Percentiles rank a stretch among this genome's conserved stretches.
phyloP scores from a whole-genome alignment of 2,888 invertebrate genomes.

The Amphipoea oculea region DNA sequence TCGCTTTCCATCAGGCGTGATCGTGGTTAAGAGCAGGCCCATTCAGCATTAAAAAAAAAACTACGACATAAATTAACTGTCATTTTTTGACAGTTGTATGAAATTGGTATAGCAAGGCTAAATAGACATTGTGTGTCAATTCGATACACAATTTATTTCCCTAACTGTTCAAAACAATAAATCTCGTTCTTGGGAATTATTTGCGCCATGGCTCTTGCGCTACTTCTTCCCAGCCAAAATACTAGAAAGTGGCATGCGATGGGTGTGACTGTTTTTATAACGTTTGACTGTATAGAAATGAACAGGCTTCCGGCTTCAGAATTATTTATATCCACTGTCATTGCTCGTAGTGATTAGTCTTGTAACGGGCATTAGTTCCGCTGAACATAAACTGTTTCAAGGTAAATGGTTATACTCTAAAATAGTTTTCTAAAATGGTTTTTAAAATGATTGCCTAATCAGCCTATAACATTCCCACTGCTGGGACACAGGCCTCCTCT shows the following conservation, averaged over 20 bases:
- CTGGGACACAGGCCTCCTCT: no score
- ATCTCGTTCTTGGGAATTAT: neutral
- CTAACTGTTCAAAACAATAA: neutral
- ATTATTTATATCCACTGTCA: neutral
- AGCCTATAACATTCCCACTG: no score
- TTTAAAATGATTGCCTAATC: no score
- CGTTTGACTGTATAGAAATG: neutral
- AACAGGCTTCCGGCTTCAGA: neutral
- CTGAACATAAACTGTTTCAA: conserved; percentile 25
- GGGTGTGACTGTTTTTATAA: neutral
- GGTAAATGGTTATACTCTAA: conserved; percentile 7
- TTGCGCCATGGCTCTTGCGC: neutral
- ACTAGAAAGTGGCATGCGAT: neutral
- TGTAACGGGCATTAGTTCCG: conserved; percentile 4
- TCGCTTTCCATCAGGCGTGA: no score
- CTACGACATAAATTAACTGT: no score
- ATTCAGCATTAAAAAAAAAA: no score
- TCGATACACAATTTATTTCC: no score
- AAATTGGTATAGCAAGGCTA: neutral
- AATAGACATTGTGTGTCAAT: neutral
- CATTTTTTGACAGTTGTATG: no score
- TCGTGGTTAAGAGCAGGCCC: no score
- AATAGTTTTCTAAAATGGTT: no score
- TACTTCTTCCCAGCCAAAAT: neutral
- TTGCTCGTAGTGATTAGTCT: conserved; percentile 6